phyloP scores from a whole-genome alignment of 2,888 invertebrate genomes.

The Caenorhabditis sp. region DNA sequence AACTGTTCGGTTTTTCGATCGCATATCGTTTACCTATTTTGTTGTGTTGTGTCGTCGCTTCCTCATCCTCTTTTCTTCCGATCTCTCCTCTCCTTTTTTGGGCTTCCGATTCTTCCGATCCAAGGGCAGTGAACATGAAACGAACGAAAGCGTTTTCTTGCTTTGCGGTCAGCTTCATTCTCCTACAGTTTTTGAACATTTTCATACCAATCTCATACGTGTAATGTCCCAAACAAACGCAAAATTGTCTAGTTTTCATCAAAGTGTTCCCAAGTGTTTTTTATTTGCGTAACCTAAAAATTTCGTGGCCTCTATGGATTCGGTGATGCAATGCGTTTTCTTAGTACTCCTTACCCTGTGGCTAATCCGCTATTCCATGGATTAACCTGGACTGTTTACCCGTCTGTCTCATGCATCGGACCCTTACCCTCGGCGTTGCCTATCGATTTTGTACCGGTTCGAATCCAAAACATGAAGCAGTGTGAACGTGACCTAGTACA shows the following conservation, averaged over 20 bases:
- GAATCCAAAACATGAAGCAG: no score
- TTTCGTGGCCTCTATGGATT: neutral
- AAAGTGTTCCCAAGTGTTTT: no score
- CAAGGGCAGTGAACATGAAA: slow-evolving; percentile 17
- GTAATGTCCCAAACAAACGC: no score
- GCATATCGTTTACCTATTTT: slow-evolving; percentile 44
- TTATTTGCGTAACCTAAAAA: slow-evolving; percentile 44
- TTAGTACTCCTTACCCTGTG: neutral
- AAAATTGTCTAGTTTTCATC: no score
- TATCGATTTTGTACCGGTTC: no score
- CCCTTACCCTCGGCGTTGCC: no score
- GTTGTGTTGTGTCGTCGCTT: slow-evolving; percentile 17
- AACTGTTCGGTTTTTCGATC: slow-evolving; percentile 15
- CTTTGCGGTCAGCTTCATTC: no score
- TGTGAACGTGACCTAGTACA: slow-evolving; percentile 14
- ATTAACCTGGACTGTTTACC: no score
- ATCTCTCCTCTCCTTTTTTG: neutral
- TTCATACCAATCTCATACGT: no score
- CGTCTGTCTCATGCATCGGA: no score
- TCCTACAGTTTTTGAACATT: no score
- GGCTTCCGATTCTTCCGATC: neutral
- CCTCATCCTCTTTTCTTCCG: neutral
- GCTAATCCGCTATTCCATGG: neutral
- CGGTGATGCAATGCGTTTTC: neutral
- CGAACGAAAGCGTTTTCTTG: slow-evolving; percentile 13